These are phyloP conservation scores for Pseudorhombus dupliciocellatus DNA, from an alignment of 2,113 vertebrate genomes.

Conservation along the genomic window DNA sequence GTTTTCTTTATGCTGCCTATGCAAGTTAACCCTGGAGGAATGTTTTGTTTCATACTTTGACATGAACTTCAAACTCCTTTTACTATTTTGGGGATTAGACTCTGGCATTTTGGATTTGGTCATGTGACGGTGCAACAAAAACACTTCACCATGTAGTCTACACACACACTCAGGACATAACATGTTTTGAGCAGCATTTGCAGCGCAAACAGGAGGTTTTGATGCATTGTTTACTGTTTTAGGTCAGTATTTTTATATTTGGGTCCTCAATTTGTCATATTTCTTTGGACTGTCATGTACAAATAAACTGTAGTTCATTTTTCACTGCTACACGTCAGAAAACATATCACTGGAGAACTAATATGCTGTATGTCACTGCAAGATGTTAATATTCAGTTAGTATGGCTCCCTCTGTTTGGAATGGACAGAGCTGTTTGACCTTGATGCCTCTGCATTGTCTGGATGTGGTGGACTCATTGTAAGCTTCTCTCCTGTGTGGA, in stretches of 20 bases:
- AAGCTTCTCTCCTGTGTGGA: constrained; percentile 77
- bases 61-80: constrained; percentile 67
- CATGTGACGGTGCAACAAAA: constrained; percentile 18
- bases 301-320: constrained; percentile 28
- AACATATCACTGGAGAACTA: constrained; percentile 62
- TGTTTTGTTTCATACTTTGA: constrained; percentile 76
- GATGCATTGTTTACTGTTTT: constrained; percentile 35
- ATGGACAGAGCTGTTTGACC: constrained; percentile 72
- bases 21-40: constrained; percentile 81
- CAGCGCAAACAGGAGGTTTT: constrained; percentile 28
- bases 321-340: constrained; percentile 36
- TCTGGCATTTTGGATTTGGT: background rate
- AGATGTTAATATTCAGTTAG: constrained; percentile 43
- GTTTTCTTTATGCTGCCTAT: constrained; percentile 85
- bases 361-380: constrained; percentile 53
- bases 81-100: constrained; percentile 10
- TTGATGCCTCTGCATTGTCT: constrained; percentile 87
- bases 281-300: constrained; percentile 45
- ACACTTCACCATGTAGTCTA: constrained; percentile 35
- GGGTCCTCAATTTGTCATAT: constrained; percentile 31
- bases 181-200: constrained; percentile 40
- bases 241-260: constrained; percentile 56
- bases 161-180: constrained; percentile 68
- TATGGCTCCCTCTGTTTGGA: constrained; percentile 31
- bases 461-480: constrained; percentile 60